Conservation (phyloP, 2,113 vertebrate genomes). For the Alces alces region DNA sequence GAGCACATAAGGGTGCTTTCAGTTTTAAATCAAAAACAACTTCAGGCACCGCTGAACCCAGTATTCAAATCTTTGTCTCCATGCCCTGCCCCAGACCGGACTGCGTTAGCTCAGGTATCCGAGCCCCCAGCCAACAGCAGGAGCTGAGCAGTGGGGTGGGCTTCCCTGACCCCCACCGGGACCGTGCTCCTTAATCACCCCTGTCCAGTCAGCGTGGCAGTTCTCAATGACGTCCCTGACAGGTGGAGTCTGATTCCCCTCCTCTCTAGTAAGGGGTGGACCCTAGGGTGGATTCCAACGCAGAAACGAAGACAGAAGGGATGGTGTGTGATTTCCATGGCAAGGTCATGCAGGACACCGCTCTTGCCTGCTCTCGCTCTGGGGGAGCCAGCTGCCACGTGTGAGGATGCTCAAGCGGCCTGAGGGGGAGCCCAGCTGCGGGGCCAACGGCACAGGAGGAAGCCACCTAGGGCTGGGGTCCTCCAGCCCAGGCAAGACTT, state of each 20-base stretch:
- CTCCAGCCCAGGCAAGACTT: background rate
- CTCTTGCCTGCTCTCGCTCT: background rate
- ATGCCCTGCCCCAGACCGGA: background rate
- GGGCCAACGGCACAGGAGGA: background rate
- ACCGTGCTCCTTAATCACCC: too few species aligned
- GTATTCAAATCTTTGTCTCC: background rate
- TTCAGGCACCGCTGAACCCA: background rate
- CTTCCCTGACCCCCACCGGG: background rate
- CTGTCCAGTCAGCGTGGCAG: rapidly evolving
- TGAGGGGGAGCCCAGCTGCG: background rate
- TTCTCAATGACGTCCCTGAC: background rate
- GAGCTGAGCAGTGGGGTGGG: background rate
- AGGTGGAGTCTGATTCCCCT: background rate
- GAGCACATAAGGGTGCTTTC: background rate
- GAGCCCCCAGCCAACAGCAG: background rate
- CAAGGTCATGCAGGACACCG: background rate
- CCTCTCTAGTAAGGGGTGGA: background rate
- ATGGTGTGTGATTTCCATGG: background rate
- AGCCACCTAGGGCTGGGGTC: background rate
- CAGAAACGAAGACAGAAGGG: background rate
- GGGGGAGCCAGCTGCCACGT: background rate
- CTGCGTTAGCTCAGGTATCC: background rate
- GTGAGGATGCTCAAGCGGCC: background rate
- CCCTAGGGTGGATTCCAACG: rapidly evolving
- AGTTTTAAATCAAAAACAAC: background rate